phyloP scores from a whole-genome alignment of 2,888 invertebrate species.

The Caenorhabditis imperialis region DNA sequence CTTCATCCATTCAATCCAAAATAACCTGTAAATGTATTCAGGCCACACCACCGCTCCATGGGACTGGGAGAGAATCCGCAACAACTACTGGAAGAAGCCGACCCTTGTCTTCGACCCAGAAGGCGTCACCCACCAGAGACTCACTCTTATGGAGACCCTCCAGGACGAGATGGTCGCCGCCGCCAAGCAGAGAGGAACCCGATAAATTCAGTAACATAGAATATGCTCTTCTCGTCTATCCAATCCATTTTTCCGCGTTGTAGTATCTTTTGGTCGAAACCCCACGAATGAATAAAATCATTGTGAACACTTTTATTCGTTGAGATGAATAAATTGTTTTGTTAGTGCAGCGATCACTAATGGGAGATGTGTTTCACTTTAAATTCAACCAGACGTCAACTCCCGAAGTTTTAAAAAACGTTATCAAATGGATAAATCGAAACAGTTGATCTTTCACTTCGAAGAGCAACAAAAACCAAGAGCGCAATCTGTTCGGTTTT shows the following conservation, averaged over 20 bases:
- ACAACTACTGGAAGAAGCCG: slow-evolving; percentile 74
- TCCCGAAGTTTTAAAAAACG: too few relatives aligned
- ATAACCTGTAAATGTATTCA: slow-evolving; percentile 40
- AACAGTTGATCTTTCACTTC: too few relatives aligned
- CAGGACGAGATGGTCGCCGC: slow-evolving; percentile 71
- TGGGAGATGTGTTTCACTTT: too few relatives aligned
- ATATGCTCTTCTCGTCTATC: not conserved
- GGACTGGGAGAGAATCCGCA: slow-evolving; percentile 76
- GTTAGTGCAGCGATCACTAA: too few relatives aligned
- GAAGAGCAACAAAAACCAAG: too few relatives aligned
- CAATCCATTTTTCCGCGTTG: slow-evolving; percentile 24
- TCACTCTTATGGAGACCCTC: slow-evolving; percentile 73
- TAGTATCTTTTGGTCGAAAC: slow-evolving; percentile 41
- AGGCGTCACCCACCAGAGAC: slow-evolving; percentile 72
- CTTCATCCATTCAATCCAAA: not conserved
- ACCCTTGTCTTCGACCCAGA: slow-evolving; percentile 70
- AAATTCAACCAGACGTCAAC: too few relatives aligned
- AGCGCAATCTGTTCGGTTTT: too few relatives aligned
- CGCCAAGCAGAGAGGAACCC: slow-evolving; percentile 69
- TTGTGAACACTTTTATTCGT: slow-evolving; percentile 15
- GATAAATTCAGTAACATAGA: slow-evolving; percentile 43
- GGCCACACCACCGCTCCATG: slow-evolving; percentile 72
- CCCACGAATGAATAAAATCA: slow-evolving; percentile 37
- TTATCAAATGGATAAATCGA: too few relatives aligned
- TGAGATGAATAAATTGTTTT: not conserved